Evolutionary conservation across 2,113 vertebrate genomes (phyloP).

Genomic region (Orthochromis malagaraziensis): DNA sequence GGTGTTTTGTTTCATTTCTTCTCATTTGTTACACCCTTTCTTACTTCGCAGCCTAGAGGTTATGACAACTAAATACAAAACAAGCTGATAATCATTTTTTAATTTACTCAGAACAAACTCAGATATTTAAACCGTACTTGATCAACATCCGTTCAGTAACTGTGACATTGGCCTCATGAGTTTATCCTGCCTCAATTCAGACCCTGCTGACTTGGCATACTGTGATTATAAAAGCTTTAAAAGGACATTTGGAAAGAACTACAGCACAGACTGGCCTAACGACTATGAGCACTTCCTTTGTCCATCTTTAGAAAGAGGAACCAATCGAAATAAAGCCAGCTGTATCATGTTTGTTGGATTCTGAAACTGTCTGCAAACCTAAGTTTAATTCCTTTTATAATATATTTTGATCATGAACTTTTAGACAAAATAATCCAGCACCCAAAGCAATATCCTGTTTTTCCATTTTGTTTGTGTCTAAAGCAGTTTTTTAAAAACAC

Average conservation of each 20-base stretch:
- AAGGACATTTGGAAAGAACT: neutral
- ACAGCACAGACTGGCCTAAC: neutral
- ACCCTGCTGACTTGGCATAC: neutral
- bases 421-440: neutral
- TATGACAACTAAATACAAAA: neutral
- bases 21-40: neutral
- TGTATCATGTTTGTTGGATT: neutral
- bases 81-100: neutral
- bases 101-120: neutral
- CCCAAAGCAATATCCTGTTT: neutral
- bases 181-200: neutral
- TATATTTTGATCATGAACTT: neutral
- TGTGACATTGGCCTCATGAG: neutral
- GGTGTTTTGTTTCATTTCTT: neutral
- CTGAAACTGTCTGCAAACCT: neutral
- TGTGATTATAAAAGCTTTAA: neutral
- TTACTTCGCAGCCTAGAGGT: neutral
- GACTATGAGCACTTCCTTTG: neutral
- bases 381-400: neutral
- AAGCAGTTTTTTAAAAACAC: neutral
- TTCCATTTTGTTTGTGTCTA: neutral
- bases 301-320: neutral
- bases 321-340: neutral
- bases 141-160: neutral
- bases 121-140: neutral